These are phyloP conservation scores for Branchellion lobata DNA, from an alignment of 2,888 invertebrate species.

Conservation along the genomic window DNA sequence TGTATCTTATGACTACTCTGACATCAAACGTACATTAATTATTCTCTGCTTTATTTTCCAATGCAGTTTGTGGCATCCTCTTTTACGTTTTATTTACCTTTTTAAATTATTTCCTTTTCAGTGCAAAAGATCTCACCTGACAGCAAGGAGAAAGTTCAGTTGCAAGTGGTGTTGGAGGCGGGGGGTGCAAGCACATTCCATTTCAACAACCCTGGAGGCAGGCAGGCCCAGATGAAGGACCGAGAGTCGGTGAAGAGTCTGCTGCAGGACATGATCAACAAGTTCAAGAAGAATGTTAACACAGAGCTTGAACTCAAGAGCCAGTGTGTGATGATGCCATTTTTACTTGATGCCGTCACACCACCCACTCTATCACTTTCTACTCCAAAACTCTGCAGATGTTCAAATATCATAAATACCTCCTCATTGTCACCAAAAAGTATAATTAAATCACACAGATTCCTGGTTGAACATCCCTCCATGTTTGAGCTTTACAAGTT, in stretches of 20 bases:
- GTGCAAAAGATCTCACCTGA: slow-evolving; percentile 93
- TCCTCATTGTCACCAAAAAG: no score
- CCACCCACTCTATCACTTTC: background rate
- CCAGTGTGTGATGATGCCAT: slow-evolving; percentile 55
- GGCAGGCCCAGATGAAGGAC: slow-evolving; percentile 80
- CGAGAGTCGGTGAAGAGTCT: slow-evolving; percentile 89
- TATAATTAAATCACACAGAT: slow-evolving; percentile 68
- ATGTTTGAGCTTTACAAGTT: slow-evolving; percentile 92
- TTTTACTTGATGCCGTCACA: background rate
- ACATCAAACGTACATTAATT: slow-evolving; percentile 81
- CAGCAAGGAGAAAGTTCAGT: slow-evolving; percentile 94
- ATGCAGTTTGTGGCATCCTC: background rate
- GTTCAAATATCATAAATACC: background rate
- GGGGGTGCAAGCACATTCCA: slow-evolving; percentile 94
- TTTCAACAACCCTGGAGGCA: slow-evolving; percentile 84
- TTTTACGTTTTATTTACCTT: background rate
- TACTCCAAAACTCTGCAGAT: background rate
- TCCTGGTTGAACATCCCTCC: slow-evolving; percentile 84
- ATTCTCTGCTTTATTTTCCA: background rate
- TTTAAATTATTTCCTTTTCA: slow-evolving; percentile 58
- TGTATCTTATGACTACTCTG: slow-evolving; percentile 88
- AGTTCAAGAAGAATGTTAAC: slow-evolving; percentile 87
- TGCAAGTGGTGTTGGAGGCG: slow-evolving; percentile 92
- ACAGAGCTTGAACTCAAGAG: slow-evolving; percentile 87
- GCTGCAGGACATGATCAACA: slow-evolving; percentile 84